These are phyloP conservation scores for Muntiacus muntjak DNA, from an alignment of 2,113 vertebrate species.

Conservation along the genomic window DNA sequence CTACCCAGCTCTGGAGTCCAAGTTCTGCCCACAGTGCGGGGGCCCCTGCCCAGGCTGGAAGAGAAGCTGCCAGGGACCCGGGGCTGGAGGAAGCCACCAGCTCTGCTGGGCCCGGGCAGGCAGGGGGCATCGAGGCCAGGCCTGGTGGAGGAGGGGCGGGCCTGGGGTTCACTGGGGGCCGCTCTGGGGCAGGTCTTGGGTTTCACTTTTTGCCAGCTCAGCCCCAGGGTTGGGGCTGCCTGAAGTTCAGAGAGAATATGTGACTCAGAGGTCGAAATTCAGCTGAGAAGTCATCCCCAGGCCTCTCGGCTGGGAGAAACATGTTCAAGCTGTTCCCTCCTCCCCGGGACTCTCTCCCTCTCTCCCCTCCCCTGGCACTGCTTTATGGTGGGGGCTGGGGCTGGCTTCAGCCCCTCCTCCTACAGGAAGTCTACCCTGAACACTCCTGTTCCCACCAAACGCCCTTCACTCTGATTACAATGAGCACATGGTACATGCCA, in stretches of 20 bases:
- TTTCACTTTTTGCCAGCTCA: slow-evolving; percentile 77
- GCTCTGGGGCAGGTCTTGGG: slow-evolving; percentile 68
- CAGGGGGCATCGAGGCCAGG: not conserved
- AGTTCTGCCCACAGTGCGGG: not conserved
- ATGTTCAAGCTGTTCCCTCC: slow-evolving; percentile 70
- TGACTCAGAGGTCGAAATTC: slow-evolving; percentile 78
- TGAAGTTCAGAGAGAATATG: slow-evolving; percentile 74
- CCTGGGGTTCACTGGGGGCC: slow-evolving; percentile 52
- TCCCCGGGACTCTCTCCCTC: slow-evolving; percentile 43
- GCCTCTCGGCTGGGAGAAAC: slow-evolving; percentile 70
- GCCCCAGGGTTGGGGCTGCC: slow-evolving; percentile 71
- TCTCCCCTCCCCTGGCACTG: slow-evolving; percentile 41
- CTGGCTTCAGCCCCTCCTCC: not conserved
- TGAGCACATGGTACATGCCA: not conserved
- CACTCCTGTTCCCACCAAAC: not conserved
- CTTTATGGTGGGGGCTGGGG: not conserved
- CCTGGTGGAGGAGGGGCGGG: not conserved
- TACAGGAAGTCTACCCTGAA: not conserved
- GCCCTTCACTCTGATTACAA: not conserved
- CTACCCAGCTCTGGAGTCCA: not conserved
- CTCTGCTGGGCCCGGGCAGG: not conserved
- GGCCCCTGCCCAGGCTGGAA: not conserved
- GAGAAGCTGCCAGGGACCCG: not conserved
- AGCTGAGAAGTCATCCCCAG: slow-evolving; percentile 65
- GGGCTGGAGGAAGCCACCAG: not conserved